Percentiles rank a stretch among this genome's conserved stretches.
phyloP scores from a whole-genome alignment of 64 coral and sea anemone genomes.

The Actinia tenebrosa region DNA sequence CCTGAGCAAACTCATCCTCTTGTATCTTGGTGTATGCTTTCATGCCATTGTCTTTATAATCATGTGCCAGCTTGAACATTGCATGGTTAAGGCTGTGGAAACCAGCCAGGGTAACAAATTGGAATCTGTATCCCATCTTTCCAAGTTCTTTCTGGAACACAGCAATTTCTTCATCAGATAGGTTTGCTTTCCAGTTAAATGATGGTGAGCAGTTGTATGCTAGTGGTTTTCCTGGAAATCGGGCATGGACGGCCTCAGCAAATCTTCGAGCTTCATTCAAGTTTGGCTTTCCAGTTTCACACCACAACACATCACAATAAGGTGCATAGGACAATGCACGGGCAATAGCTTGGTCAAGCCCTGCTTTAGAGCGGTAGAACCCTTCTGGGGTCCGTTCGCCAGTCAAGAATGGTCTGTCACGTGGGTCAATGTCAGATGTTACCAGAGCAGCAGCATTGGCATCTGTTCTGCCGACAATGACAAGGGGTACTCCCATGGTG shows the following conservation, averaged over 20 bases:
- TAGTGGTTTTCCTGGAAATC: slow-evolving; percentile 89
- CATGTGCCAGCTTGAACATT: slow-evolving; percentile 97
- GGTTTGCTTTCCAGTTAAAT: slow-evolving; percentile 99
- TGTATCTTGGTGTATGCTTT: slow-evolving; percentile 91
- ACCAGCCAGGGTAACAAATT: slow-evolving; percentile 95
- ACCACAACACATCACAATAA: slow-evolving; percentile 96
- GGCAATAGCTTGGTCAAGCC: slow-evolving; percentile 94
- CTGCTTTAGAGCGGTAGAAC: slow-evolving; percentile 73
- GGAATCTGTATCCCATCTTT: slow-evolving; percentile 92
- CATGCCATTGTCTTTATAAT: slow-evolving; percentile 86
- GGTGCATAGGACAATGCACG: slow-evolving; percentile 91
- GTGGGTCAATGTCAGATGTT: slow-evolving; percentile 90
- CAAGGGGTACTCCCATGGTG: slow-evolving; percentile 69
- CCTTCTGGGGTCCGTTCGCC: slow-evolving; percentile 92
- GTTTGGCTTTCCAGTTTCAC: slow-evolving; percentile 96
- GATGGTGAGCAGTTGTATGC: slow-evolving; percentile 99
- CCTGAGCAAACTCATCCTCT: slow-evolving; percentile 96
- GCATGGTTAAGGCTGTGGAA: slow-evolving; percentile 95
- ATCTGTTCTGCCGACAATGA: slow-evolving; percentile 95
- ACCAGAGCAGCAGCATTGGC: slow-evolving; percentile 93
- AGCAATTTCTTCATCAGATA: slow-evolving; percentile 83
- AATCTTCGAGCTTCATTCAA: slow-evolving; percentile 92
- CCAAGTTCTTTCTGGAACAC: slow-evolving; percentile 92
- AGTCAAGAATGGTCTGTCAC: slow-evolving; percentile 89
- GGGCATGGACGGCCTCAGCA: slow-evolving; percentile 91